Percentiles rank a stretch among this genome's conserved stretches.
Evolutionary conservation across 1,140 invertebrate species (phyloP).

Genomic region (Drosophila guanche): DNA sequence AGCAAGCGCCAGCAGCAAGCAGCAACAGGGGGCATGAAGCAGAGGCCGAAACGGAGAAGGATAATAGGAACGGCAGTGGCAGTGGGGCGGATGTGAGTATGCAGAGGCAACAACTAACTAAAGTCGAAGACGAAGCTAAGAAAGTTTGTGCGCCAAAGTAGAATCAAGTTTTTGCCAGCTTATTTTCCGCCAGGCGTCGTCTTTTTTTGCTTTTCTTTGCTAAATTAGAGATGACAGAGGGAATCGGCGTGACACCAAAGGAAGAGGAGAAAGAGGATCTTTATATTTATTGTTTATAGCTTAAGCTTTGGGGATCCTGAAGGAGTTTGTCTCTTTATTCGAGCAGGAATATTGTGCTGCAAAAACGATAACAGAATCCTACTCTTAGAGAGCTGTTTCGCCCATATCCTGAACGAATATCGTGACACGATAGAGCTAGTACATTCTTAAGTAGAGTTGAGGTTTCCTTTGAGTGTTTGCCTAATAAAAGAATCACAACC

Average conservation of each 20-base stretch:
- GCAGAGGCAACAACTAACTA: slow-evolving; percentile 36
- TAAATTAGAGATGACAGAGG: slow-evolving; percentile 25
- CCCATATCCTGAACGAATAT: no score
- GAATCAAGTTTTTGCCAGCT: slow-evolving; percentile 73
- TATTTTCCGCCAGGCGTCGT: slow-evolving; percentile 62
- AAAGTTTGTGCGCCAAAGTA: slow-evolving; percentile 71
- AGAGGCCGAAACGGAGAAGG: not conserved
- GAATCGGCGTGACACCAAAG: slow-evolving; percentile 5
- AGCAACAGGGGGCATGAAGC: slow-evolving; percentile 1
- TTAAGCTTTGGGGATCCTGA: no score
- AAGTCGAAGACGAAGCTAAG: slow-evolving; percentile 64
- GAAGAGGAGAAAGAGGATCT: not conserved
- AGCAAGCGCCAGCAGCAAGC: slow-evolving; percentile 31
- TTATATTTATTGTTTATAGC: no score
- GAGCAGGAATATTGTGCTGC: no score
- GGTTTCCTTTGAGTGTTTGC: no score
- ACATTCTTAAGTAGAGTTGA: no score
- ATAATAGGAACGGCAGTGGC: not conserved
- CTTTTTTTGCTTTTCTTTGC: slow-evolving; percentile 59
- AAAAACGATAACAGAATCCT: no score
- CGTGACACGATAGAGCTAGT: no score
- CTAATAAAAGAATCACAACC: no score
- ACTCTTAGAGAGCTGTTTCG: no score
- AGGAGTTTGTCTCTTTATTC: no score
- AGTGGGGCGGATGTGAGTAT: not conserved